Conservation (phyloP, 2,888 invertebrate genomes). For the Petrophora chlorosata region DNA sequence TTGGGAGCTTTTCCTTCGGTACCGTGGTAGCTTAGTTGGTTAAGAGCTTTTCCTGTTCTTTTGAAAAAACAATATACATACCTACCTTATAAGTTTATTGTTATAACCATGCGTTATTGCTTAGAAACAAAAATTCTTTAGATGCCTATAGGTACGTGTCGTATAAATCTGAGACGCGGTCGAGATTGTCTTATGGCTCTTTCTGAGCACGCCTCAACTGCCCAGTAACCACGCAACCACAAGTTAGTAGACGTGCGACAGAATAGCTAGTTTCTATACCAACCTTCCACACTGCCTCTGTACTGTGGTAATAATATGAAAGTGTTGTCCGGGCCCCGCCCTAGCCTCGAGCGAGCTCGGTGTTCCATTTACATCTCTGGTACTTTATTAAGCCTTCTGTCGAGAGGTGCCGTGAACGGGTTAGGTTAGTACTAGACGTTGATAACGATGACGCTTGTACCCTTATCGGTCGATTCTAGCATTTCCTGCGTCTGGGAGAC, state of each 20-base stretch:
- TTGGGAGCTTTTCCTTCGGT: too few species aligned
- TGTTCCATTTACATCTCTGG: constrained; percentile 81
- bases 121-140: too few species aligned
- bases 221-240: neutral
- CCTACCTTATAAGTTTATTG: too few species aligned
- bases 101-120: too few species aligned
- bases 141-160: too few species aligned
- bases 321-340: constrained; percentile 82
- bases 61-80: too few species aligned
- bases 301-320: constrained; percentile 69
- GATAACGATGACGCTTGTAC: constrained; percentile 24
- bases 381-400: constrained; percentile 80
- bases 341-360: constrained; percentile 76
- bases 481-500: constrained; percentile 22
- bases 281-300: constrained; percentile 17
- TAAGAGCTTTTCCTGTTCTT: too few species aligned
- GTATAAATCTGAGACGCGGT: too few species aligned
- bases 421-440: constrained; percentile 17
- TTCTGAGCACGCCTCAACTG: neutral
- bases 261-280: neutral
- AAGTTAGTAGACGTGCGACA: neutral
- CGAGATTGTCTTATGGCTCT: too few species aligned
- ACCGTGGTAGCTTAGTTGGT: too few species aligned
- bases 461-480: constrained; percentile 20
- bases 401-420: constrained; percentile 46